phyloP scores from a whole-genome alignment of 2,888 invertebrate genomes.

The Crocallis elinguaria region DNA sequence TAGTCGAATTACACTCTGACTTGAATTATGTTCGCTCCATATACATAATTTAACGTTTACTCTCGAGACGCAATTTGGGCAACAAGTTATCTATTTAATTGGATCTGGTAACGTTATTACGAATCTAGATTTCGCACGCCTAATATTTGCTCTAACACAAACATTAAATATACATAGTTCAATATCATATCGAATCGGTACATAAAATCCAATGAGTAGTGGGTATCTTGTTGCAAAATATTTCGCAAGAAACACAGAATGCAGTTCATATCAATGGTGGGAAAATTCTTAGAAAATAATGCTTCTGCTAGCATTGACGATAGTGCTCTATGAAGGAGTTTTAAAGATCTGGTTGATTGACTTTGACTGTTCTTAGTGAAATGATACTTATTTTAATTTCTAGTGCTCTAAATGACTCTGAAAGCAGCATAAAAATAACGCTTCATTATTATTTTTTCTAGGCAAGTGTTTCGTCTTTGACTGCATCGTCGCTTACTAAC shows the following conservation, averaged over 20 bases:
- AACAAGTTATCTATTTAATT: slow-evolving; percentile 12
- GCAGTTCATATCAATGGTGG: slow-evolving; percentile 21
- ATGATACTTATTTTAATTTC: too few relatives aligned
- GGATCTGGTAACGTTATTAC: slow-evolving; percentile 14
- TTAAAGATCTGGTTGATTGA: too few relatives aligned
- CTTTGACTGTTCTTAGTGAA: too few relatives aligned
- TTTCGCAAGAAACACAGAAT: slow-evolving; percentile 22
- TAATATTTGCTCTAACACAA: slow-evolving; percentile 14
- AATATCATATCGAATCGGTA: slow-evolving; percentile 6
- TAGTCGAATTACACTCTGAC: neutral
- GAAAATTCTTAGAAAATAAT: slow-evolving; percentile 27
- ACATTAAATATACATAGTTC: slow-evolving; percentile 19
- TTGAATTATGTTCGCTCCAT: slow-evolving; percentile 16
- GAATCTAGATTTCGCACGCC: slow-evolving; percentile 15
- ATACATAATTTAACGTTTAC: slow-evolving; percentile 17
- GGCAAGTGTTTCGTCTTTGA: too few relatives aligned
- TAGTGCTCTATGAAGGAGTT: too few relatives aligned
- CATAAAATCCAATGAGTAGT: slow-evolving; percentile 11
- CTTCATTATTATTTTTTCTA: too few relatives aligned
- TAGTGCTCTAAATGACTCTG: too few relatives aligned
- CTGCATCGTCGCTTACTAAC: too few relatives aligned
- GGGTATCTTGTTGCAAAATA: slow-evolving; percentile 8
- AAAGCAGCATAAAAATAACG: too few relatives aligned
- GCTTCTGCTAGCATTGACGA: too few relatives aligned
- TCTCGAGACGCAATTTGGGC: neutral